These are phyloP conservation scores for Arctocebus calabarensis DNA, from an alignment of 2,797 vertebrate genomes.

Conservation along the genomic window DNA sequence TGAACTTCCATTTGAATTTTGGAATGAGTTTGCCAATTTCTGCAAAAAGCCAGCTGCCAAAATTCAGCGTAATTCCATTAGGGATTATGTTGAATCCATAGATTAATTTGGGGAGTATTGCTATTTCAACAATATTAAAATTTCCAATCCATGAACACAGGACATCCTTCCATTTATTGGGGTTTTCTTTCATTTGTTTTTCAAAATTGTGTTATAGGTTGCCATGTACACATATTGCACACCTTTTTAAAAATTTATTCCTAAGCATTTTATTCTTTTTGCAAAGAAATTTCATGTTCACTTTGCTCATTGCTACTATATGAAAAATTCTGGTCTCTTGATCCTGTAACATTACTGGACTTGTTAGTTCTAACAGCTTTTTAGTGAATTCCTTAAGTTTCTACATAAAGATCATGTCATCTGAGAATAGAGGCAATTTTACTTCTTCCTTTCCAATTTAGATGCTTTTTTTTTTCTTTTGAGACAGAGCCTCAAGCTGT, in stretches of 20 bases:
- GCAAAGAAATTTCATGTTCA: background rate
- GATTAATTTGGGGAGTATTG: background rate
- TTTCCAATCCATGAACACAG: background rate
- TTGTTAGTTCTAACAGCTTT: background rate
- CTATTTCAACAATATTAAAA: background rate
- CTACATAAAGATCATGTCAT: background rate
- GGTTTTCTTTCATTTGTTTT: background rate
- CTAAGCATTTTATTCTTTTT: background rate
- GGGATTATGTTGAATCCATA: background rate
- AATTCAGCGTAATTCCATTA: background rate
- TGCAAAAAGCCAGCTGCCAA: background rate
- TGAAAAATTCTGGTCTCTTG: background rate
- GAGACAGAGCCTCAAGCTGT: too few relatives aligned
- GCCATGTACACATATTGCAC: background rate
- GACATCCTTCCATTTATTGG: background rate
- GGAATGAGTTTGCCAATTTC: conserved; percentile 5
- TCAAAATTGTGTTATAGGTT: background rate
- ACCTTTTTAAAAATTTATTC: background rate
- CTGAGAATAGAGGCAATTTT: background rate
- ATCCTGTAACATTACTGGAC: background rate
- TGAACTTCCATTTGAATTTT: conserved; percentile 13
- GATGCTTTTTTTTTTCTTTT: background rate
- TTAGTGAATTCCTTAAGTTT: conserved; percentile 4
- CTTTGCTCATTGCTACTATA: background rate
- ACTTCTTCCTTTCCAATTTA: background rate